A percentile compares a stretch with the other conserved stretches of the same genome.
These are phyloP conservation scores for Monopterus albus DNA, from an alignment of 2,113 vertebrate species.

Conservation along the genomic window DNA sequence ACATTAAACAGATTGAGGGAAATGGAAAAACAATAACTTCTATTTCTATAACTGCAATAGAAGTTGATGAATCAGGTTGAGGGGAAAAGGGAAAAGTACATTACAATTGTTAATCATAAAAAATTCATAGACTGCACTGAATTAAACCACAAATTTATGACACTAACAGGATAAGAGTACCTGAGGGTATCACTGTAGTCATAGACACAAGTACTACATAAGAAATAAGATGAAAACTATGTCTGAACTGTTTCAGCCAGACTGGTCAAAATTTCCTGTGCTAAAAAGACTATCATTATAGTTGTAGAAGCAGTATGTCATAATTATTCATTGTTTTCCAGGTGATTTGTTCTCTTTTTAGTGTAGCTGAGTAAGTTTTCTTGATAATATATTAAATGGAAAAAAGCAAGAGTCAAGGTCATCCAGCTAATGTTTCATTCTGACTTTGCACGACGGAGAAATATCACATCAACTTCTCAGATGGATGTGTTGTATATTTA, in stretches of 20 bases:
- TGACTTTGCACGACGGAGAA: constrained; percentile 35
- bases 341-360: background rate
- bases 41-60: background rate
- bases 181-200: background rate
- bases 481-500: constrained; percentile 58
- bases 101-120: background rate
- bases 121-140: background rate
- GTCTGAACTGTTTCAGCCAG: too few relatives aligned
- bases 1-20: background rate
- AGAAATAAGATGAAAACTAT: too few relatives aligned
- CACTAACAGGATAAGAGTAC: background rate
- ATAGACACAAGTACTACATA: background rate
- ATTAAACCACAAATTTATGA: background rate
- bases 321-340: background rate
- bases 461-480: constrained; percentile 34
- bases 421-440: constrained; percentile 36
- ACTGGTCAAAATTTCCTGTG: too few relatives aligned
- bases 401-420: constrained; percentile 44
- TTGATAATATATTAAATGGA: background rate
- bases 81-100: background rate
- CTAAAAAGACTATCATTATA: background rate
- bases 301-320: background rate
- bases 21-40: constrained; percentile 15
- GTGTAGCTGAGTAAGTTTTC: background rate
- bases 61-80: background rate